Conservation (phyloP, 2,113 vertebrate genomes). For the Xiphophorus maculatus region DNA sequence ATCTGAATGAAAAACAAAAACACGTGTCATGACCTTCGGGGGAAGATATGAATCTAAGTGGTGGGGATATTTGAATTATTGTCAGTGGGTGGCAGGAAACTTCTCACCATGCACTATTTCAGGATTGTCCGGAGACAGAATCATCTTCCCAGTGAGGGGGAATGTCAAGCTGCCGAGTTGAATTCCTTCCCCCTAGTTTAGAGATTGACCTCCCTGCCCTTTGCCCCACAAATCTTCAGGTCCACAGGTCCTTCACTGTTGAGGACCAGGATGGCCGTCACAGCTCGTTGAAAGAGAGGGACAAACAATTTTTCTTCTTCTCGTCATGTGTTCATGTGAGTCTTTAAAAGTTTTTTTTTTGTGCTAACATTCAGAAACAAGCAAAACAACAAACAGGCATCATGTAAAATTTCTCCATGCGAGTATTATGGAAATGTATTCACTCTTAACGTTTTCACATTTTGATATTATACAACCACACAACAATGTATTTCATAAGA, state of each 20-base stretch:
- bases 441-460: too few species aligned
- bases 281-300: constrained; percentile 39
- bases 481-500: too few species aligned
- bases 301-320: constrained; percentile 28
- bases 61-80: constrained; percentile 33
- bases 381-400: neutral
- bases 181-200: constrained; percentile 74
- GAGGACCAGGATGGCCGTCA: constrained; percentile 50
- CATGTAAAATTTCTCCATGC: too few species aligned
- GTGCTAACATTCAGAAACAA: neutral
- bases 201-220: constrained; percentile 63
- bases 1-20: constrained; percentile 9
- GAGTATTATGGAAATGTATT: too few species aligned
- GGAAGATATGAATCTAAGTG: constrained; percentile 5
- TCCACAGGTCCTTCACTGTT: constrained; percentile 50
- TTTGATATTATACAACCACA: too few species aligned
- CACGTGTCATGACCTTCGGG: neutral
- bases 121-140: constrained; percentile 59
- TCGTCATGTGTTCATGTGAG: constrained; percentile 32
- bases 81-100: constrained; percentile 61
- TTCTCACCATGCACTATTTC: constrained; percentile 67
- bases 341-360: constrained; percentile 23
- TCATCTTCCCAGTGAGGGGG: constrained; percentile 72
- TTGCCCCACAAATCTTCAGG: constrained; percentile 69
- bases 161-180: constrained; percentile 51